phyloP scores from a whole-genome alignment of 2,797 vertebrate genomes.

The Heliangelus exortis region DNA sequence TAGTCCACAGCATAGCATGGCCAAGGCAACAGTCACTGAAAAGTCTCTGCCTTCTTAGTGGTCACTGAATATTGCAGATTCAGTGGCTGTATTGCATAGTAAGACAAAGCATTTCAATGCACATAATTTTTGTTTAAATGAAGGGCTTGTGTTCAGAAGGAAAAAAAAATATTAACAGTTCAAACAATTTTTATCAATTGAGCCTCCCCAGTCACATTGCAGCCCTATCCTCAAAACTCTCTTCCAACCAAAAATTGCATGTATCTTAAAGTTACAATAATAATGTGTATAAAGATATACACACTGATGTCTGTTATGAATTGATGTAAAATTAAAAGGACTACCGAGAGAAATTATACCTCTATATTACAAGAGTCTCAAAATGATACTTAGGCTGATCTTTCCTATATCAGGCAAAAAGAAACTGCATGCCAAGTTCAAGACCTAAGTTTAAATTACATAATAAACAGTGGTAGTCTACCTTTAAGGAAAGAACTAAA shows the following conservation, averaged over 20 bases:
- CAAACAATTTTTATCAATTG: neutral
- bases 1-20: neutral
- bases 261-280: neutral
- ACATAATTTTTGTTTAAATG: neutral
- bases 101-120: neutral
- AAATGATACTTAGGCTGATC: neutral
- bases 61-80: neutral
- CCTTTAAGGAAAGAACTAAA: neutral
- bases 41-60: neutral
- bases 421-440: neutral
- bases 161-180: rapidly evolving
- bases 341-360: neutral
- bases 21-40: neutral
- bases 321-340: neutral
- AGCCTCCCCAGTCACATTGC: neutral
- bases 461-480: neutral
- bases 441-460: neutral
- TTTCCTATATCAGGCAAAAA: neutral
- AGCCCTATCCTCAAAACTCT: neutral
- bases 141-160: neutral
- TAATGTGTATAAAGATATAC: neutral
- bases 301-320: neutral
- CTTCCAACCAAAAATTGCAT: neutral
- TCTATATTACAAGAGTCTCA: neutral
- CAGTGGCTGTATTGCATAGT: neutral